Percentiles rank a stretch among this genome's conserved stretches.
Evolutionary conservation across 37 sponge, comb jelly and placozoan species (phyloP).

Genomic region (Crambe crambe): DNA sequence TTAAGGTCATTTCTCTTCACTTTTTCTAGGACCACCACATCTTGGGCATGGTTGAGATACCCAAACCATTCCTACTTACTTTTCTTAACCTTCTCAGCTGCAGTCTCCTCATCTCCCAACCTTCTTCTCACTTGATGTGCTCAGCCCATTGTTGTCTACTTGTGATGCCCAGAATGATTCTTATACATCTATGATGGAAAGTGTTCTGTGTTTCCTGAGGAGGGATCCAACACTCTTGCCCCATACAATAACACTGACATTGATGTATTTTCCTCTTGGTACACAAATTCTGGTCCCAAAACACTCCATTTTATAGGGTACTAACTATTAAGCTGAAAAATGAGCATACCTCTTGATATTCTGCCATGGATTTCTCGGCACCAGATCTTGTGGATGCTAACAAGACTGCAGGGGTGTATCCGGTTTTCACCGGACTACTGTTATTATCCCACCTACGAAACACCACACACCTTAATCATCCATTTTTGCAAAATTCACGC

Average conservation of each 20-base stretch:
- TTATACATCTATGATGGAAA: slow-evolving; percentile 30
- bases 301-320: not conserved
- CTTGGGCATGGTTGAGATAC: not conserved
- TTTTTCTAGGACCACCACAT: not conserved
- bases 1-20: not conserved
- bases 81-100: not conserved
- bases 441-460: too few species aligned
- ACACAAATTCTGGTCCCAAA: not conserved
- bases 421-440: too few species aligned
- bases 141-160: slow-evolving; percentile 8
- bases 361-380: not conserved
- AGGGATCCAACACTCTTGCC: slow-evolving; percentile 20
- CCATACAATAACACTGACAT: slow-evolving; percentile 22
- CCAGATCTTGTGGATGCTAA: slow-evolving; percentile 5
- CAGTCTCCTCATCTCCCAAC: not conserved
- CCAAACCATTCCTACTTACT: slow-evolving; percentile 27
- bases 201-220: slow-evolving; percentile 5
- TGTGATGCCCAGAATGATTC: slow-evolving; percentile 2
- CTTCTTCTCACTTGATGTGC: not conserved
- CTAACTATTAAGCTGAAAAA: slow-evolving; percentile 9
- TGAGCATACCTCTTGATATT: not conserved
- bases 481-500: too few species aligned
- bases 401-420: too few species aligned
- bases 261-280: not conserved
- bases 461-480: too few species aligned